Evolutionary conservation across 92 coral and sea anemone species (phyloP), one percentile per base, ranked within the genome.

Genomic region (Siderastrea radians): DNA sequence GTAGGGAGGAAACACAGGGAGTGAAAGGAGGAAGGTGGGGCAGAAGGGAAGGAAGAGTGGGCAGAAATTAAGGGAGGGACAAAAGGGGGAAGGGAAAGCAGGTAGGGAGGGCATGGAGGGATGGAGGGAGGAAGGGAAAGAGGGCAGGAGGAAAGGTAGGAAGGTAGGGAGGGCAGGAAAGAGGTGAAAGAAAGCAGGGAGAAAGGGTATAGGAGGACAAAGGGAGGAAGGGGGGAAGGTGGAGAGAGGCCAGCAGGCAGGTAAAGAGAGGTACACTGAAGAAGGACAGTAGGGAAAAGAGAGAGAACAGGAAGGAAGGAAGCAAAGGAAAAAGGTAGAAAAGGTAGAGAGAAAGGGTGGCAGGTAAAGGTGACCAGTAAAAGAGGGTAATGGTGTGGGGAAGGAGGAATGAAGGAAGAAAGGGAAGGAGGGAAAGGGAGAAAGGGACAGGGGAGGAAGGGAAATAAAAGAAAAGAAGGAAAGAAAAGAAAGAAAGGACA

Each of bases 281-380:
- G 14, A 61, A n/a, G 67, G n/a, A 61, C 14, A 61, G n/a, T 12
- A n/a, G 67, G n/a, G n/a, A n/a, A 61, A 61, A n/a, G n/a, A 26
- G 67, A n/a, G n/a, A n/a, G 67, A 61, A 1, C 67, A 61, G 67
- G 67, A 61, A 61, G 67, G n/a, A n/a, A n/a, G n/a, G 67, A 61
- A 61, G 67, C 67, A 61, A 61, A 61, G n/a, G 67, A n/a, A 61
- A 61, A 61, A 61, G 67, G 67, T 12, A 12, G 67, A 61, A 61
- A n/a, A 61, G n/a, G 67, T 61, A n/a, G n/a, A 61, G 67, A 61
- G 67, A n/a, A n/a, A n/a, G 67, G n/a, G 67, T 12, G n/a, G n/a
- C 14, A 61, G n/a, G 67, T 12, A 61, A n/a, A 1, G 12, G 12
- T 5, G 6, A 5, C 55, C 55, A 52, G 55, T 52, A 5, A 66